Evolutionary conservation across 2,113 vertebrate species (phyloP).

Genomic region (Indri indri): DNA sequence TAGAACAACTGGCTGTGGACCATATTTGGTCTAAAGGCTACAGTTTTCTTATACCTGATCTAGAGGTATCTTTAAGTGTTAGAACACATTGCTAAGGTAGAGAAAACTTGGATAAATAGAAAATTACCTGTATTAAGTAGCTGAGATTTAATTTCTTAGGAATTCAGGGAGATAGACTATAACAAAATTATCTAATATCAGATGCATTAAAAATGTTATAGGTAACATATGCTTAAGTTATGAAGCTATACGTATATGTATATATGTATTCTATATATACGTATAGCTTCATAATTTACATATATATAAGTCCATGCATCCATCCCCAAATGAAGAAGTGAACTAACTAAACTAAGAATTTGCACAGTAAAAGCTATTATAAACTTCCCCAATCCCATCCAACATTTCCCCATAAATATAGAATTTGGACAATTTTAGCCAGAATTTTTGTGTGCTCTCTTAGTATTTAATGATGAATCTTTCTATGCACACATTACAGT

Average conservation of each 20-base stretch:
- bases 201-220: not conserved
- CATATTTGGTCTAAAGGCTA: not conserved
- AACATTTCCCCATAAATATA: not conserved
- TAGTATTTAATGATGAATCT: not conserved
- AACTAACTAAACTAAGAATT: not conserved
- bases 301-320: not conserved
- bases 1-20: not conserved
- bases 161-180: not conserved
- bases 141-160: not conserved
- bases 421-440: not conserved
- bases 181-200: not conserved
- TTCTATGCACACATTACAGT: not conserved
- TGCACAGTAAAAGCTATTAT: not conserved
- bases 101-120: not conserved
- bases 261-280: too few relatives aligned
- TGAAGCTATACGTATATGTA: too few relatives aligned
- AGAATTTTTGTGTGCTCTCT: constrained; percentile 28
- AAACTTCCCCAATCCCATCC: not conserved
- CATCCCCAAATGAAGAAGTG: not conserved
- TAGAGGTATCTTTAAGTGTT: not conserved
- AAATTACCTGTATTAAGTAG: not conserved
- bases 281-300: too few relatives aligned
- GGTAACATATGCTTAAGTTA: not conserved
- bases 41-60: not conserved
- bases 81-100: not conserved